Evolutionary conservation across 2,113 vertebrate genomes (phyloP).

Genomic region (Epinephelus moara): DNA sequence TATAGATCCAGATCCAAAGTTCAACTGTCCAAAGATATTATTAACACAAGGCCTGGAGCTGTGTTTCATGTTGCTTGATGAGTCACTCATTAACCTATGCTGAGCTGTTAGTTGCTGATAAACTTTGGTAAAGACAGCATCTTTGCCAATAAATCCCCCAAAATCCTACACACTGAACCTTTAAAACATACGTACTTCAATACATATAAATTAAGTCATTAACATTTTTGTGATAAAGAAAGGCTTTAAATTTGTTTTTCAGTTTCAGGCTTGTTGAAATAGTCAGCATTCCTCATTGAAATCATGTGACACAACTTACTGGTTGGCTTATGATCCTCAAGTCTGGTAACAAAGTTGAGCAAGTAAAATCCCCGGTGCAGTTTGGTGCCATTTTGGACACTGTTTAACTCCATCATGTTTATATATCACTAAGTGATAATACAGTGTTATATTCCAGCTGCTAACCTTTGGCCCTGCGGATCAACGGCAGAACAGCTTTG

Average conservation of each 20-base stretch:
- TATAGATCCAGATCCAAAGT: conserved; percentile 19
- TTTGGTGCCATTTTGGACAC: not conserved
- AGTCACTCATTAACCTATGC: not conserved
- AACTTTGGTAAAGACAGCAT: not conserved
- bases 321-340: conserved; percentile 3
- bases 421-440: not conserved
- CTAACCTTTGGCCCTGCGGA: conserved; percentile 89
- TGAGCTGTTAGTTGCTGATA: not conserved
- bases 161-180: too few species aligned
- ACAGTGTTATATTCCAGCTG: not conserved
- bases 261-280: conserved; percentile 9
- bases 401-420: not conserved
- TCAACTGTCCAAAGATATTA: not conserved
- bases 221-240: not conserved
- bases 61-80: not conserved
- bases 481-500: conserved; percentile 89
- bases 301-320: conserved; percentile 10
- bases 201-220: not conserved
- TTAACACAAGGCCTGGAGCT: not conserved
- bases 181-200: too few species aligned
- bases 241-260: too few species aligned
- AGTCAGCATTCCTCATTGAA: conserved; percentile 11
- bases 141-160: too few species aligned
- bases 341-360: not conserved
- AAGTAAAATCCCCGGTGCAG: not conserved